A percentile compares a stretch with the other conserved stretches of the same genome.
Conservation (phyloP, 2,113 vertebrate genomes). For the Macrotis lagotis region DNA sequence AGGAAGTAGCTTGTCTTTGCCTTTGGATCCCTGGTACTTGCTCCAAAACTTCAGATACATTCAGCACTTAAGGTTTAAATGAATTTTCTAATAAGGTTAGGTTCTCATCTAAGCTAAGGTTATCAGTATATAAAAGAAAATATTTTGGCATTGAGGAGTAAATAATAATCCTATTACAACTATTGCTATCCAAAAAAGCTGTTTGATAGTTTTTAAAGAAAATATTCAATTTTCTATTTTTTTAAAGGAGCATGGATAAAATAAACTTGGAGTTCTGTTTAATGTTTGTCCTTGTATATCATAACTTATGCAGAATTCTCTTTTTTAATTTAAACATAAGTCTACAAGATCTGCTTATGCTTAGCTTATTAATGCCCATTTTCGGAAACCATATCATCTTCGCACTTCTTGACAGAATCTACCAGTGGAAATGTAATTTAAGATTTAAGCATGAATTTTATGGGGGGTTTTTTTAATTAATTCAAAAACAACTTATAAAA, state of each 20-base stretch:
- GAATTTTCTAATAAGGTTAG: background rate
- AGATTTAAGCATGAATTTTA: background rate
- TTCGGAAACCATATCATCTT: constrained; percentile 9
- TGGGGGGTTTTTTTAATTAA: background rate
- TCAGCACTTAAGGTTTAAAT: background rate
- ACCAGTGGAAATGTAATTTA: background rate
- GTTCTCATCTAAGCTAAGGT: background rate
- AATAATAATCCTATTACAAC: background rate
- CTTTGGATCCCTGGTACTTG: background rate
- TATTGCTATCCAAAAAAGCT: background rate
- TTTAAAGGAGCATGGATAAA: background rate
- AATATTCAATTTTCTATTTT: background rate
- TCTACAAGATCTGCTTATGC: background rate
- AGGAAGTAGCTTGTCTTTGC: background rate
- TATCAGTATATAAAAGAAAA: background rate
- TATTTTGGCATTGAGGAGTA: background rate
- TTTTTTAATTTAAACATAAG: background rate
- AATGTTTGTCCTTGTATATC: background rate
- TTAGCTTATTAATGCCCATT: constrained; percentile 7
- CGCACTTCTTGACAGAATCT: background rate
- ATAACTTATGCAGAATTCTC: background rate
- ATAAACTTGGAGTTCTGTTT: background rate
- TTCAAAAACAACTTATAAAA: background rate
- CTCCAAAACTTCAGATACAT: background rate
- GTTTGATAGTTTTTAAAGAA: background rate